Evolutionary conservation across 2,797 vertebrate genomes (phyloP).

Genomic region (Epinephelus awoara): DNA sequence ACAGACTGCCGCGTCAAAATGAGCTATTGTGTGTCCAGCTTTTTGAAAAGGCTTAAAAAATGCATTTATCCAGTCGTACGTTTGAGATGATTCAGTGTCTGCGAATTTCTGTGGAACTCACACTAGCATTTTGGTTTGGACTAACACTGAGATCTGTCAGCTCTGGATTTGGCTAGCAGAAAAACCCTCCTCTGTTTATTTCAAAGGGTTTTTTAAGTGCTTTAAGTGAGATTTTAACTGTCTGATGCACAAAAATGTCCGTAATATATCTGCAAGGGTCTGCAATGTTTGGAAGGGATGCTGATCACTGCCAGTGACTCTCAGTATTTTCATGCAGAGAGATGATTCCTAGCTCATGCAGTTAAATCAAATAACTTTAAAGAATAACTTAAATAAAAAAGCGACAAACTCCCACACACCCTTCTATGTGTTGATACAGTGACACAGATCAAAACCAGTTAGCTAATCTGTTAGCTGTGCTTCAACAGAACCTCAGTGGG

Average conservation of each 20-base stretch:
- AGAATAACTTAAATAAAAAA: not conserved
- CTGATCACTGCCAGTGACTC: conserved; percentile 26
- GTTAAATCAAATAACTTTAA: not conserved
- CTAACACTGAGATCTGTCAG: conserved; percentile 28
- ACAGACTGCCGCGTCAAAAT: conserved; percentile 58
- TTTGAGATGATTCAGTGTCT: conserved; percentile 50
- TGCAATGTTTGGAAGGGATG: conserved; percentile 7
- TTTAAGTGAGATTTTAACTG: conserved; percentile 10
- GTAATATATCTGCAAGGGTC: not conserved
- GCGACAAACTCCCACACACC: no score
- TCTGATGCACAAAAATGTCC: not conserved
- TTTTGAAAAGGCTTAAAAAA: conserved; percentile 65
- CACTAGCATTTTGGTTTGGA: conserved; percentile 37
- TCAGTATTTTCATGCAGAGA: not conserved
- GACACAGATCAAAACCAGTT: not conserved
- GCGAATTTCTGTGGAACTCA: conserved; percentile 35
- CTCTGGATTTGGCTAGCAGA: not conserved
- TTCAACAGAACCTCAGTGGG: not conserved
- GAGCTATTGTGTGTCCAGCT: conserved; percentile 60
- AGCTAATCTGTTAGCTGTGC: no score
- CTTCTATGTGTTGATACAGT: not conserved
- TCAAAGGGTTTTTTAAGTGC: conserved; percentile 31
- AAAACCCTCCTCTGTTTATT: not conserved
- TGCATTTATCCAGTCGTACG: conserved; percentile 48
- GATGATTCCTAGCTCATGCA: not conserved